Evolutionary conservation across 2,113 vertebrate genomes (phyloP).

Genomic region (Diadophis punctatus): DNA sequence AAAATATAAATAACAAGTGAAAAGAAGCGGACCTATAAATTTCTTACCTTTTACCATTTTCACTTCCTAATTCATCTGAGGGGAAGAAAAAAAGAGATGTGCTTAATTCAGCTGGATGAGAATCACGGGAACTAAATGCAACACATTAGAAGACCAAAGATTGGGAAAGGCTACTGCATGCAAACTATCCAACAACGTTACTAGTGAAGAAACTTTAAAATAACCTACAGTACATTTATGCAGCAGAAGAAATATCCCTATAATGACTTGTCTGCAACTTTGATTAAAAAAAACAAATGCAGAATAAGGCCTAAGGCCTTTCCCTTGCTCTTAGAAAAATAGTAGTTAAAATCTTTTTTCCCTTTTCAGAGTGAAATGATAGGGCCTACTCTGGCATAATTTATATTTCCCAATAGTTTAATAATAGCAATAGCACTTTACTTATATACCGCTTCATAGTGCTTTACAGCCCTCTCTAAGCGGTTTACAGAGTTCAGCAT

Average conservation of each 20-base stretch:
- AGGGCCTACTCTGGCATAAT: no score
- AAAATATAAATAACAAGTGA: background rate
- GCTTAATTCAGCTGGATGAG: background rate
- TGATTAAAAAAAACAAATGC: background rate
- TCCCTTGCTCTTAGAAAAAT: background rate
- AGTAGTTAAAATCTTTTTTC: background rate
- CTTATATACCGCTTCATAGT: no score
- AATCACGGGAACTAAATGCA: background rate
- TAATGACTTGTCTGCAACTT: background rate
- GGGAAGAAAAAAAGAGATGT: conserved; percentile 48
- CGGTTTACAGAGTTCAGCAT: no score
- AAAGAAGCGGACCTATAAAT: background rate
- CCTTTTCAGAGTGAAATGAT: background rate
- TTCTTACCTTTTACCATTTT: conserved; percentile 75
- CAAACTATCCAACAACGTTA: background rate
- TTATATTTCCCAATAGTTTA: background rate
- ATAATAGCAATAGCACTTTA: no score
- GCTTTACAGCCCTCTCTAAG: no score
- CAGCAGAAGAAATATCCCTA: background rate
- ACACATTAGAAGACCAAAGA: background rate
- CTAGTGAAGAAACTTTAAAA: background rate
- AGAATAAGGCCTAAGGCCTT: background rate
- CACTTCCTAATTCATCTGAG: conserved; percentile 67
- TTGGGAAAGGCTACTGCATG: background rate
- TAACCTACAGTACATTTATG: background rate